Evolutionary conservation across 2,797 vertebrate species (phyloP).

Genomic region (Geotrypetes seraphini): DNA sequence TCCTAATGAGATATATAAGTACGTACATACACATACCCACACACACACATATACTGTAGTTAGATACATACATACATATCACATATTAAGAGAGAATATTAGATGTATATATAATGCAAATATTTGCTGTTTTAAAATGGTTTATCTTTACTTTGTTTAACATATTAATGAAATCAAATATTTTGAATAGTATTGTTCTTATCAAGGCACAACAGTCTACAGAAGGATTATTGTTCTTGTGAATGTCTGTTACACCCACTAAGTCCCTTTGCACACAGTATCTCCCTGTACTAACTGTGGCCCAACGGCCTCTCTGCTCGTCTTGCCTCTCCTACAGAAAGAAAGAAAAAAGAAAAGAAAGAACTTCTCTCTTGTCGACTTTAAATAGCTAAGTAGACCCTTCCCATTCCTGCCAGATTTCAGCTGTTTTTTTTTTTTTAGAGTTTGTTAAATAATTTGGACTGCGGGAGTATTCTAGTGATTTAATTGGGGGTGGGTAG

Average conservation of each 20-base stretch:
- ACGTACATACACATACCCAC: no score
- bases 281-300: constrained; percentile 8
- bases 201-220: constrained; percentile 11
- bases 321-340: constrained; percentile 26
- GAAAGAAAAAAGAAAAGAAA: no score
- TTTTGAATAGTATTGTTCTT: constrained; percentile 23
- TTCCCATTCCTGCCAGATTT: no score
- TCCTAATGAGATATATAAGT: not conserved
- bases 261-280: not conserved
- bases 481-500: no score
- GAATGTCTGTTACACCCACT: constrained; percentile 23
- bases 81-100: not conserved
- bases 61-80: no score
- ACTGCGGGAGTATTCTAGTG: no score
- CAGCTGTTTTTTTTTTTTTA: no score
- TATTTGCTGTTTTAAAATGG: not conserved
- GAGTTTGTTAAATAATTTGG: no score
- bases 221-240: constrained; percentile 19
- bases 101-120: not conserved
- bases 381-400: no score
- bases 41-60: no score
- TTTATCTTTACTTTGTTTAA: not conserved
- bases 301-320: constrained; percentile 16
- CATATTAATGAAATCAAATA: constrained; percentile 17
- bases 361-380: no score